Base-by-base conservation (phyloP, 2,797 vertebrate species). In the Lagodon rhomboides region DNA sequence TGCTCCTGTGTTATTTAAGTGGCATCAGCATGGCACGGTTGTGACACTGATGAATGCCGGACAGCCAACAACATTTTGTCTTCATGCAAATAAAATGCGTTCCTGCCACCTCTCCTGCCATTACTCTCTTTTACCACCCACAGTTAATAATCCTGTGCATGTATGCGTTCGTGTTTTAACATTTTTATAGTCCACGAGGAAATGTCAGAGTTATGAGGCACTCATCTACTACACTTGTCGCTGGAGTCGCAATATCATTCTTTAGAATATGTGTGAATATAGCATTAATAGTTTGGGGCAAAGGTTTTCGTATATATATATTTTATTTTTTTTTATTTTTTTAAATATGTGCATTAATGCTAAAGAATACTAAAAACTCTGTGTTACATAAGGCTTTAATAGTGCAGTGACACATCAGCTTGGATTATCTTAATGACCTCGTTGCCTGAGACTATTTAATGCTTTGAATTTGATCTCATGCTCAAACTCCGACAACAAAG, bases 141-240 rank as follows among this genome's bases (percentile, higher is more conserved):
- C 55, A 15, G 44, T 66, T 86, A 68, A 77, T 86, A 79, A 84
- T 73, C 75, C 58, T 70, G 68, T 69, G 82, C 80, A 77, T 85
- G 62, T 83, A 62, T 85, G 70, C 62, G 67, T 90, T 86, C 18
- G 47, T 78, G 79, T 88, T 87, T 79, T 65, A 86, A 56, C 83
- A 81, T 87, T 87, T 88, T 53, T 71, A 46, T 82, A 64, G 78
- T 86, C 80, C 71, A 67, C 80, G 74, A 46, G 30, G 68, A 89
- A 91, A 90, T 85, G 81, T 84, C 82, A 80, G n/a, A 74, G 30
- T 65, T 60, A 46, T 49, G 73, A 86, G 67, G 59, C 65, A 66
- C 70, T 46, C 50, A 59, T 61, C 41, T 38, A 46, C 34, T 25
- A 70, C 8, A 73, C 64, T 75, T 85, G 78, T 80, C 56, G 44